Conservation (phyloP, 2,888 invertebrate species). For the Eupithecia insigniata region DNA sequence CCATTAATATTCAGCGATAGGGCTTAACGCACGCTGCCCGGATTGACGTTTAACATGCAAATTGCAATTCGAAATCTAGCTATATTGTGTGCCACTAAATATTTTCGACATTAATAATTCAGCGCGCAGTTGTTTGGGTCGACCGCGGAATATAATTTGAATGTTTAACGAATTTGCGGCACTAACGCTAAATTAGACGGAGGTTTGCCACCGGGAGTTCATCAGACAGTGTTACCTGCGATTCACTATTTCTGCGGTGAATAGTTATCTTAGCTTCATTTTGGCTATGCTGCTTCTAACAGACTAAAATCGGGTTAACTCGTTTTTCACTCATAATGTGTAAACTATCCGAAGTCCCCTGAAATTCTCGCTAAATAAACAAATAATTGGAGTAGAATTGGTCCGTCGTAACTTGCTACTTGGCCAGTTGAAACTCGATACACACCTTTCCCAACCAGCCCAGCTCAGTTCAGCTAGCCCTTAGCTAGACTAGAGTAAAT, state of each 20-base stretch:
- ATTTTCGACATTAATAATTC: constrained; percentile 81
- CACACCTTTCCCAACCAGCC: not conserved
- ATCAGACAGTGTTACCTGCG: constrained; percentile 56
- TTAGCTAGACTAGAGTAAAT: not conserved
- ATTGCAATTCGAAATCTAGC: constrained; percentile 83
- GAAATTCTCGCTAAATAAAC: not conserved
- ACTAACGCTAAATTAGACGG: constrained; percentile 76
- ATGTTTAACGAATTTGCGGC: constrained; percentile 81
- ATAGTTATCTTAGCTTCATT: not conserved
- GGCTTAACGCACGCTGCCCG: constrained; percentile 78
- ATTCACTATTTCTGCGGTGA: not conserved
- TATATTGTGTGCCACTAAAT: constrained; percentile 81
- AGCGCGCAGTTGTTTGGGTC: constrained; percentile 78
- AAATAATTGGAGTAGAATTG: not conserved
- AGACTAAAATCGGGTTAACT: not conserved
- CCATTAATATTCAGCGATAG: constrained; percentile 83
- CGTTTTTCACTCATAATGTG: not conserved
- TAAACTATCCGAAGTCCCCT: not conserved
- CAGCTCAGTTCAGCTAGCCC: not conserved
- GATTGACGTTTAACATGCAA: constrained; percentile 84
- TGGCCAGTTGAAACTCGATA: not conserved
- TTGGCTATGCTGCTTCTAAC: not conserved
- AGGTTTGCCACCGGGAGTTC: constrained; percentile 63
- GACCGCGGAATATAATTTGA: constrained; percentile 80
- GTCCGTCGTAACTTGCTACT: not conserved